phyloP scores from a whole-genome alignment of 2,888 invertebrate genomes.

The Dioctria linearis region DNA sequence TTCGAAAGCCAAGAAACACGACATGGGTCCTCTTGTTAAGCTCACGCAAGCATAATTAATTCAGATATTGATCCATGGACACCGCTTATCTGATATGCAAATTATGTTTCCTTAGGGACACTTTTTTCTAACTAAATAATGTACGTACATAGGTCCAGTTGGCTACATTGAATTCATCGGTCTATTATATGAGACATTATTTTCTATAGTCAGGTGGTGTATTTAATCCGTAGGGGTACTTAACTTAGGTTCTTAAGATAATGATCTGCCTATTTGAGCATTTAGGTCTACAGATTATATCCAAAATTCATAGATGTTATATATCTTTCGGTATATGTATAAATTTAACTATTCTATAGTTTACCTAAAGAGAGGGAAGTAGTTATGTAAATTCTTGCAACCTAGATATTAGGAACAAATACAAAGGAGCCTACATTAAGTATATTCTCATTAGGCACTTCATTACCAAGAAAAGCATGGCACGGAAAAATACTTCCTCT shows the following conservation, averaged over 20 bases:
- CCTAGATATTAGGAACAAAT: no score
- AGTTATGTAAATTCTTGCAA: no score
- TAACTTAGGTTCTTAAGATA: no score
- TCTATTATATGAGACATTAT: neutral
- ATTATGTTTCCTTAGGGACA: neutral
- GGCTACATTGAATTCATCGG: neutral
- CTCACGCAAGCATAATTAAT: conserved; percentile 56
- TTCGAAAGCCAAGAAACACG: no score
- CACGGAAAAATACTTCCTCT: neutral
- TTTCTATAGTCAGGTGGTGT: neutral
- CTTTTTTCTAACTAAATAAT: neutral
- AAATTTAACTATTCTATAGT: no score
- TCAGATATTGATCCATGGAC: conserved; percentile 43
- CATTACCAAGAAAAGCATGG: neutral
- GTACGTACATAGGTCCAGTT: neutral
- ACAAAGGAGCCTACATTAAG: neutral
- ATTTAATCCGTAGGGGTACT: no score
- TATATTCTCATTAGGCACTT: neutral
- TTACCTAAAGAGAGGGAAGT: no score
- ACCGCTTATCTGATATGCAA: neutral
- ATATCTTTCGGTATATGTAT: no score
- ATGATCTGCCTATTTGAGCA: no score
- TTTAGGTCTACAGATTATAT: no score
- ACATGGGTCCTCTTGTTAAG: neutral
- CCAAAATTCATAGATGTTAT: no score